Evolutionary conservation across 2,113 vertebrate species (phyloP).

Genomic region (Zapornia atra): DNA sequence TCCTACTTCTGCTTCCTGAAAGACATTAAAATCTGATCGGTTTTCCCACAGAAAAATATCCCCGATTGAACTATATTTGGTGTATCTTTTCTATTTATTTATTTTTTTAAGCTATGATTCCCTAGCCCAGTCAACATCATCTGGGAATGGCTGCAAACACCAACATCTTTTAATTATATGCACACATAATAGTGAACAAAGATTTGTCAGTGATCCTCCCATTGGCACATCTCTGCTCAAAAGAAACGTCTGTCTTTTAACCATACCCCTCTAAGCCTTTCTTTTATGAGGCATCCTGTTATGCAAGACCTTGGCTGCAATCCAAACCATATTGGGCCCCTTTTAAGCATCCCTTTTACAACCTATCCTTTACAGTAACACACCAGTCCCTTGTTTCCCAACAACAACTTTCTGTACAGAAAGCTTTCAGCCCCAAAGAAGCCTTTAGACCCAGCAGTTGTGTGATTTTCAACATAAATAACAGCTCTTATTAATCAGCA

Average conservation of each 20-base stretch:
- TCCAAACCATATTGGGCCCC: slow-evolving; percentile 71
- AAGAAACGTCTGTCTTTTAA: slow-evolving; percentile 56
- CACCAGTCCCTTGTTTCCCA: slow-evolving; percentile 69
- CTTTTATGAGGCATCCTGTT: slow-evolving; percentile 73
- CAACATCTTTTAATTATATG: slow-evolving; percentile 54
- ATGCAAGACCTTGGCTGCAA: slow-evolving; percentile 61
- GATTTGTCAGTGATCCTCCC: slow-evolving; percentile 57
- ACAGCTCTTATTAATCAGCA: slow-evolving; percentile 30
- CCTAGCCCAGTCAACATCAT: slow-evolving; percentile 6
- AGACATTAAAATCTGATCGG: background rate
- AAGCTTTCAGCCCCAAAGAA: slow-evolving; percentile 57
- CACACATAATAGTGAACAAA: slow-evolving; percentile 35
- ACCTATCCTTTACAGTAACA: slow-evolving; percentile 71
- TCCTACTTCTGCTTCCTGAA: background rate
- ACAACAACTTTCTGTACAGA: slow-evolving; percentile 70
- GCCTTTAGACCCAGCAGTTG: slow-evolving; percentile 38
- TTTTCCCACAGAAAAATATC: background rate
- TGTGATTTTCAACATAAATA: slow-evolving; percentile 58
- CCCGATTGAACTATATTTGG: background rate
- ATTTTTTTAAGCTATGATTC: background rate
- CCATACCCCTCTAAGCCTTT: slow-evolving; percentile 63
- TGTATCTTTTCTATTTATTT: background rate
- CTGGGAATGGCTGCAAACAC: slow-evolving; percentile 20
- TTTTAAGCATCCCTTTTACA: slow-evolving; percentile 70
- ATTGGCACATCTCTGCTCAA: slow-evolving; percentile 51